Base-by-base conservation (phyloP, 1,140 invertebrate genomes). In the Drosophila leontia region DNA sequence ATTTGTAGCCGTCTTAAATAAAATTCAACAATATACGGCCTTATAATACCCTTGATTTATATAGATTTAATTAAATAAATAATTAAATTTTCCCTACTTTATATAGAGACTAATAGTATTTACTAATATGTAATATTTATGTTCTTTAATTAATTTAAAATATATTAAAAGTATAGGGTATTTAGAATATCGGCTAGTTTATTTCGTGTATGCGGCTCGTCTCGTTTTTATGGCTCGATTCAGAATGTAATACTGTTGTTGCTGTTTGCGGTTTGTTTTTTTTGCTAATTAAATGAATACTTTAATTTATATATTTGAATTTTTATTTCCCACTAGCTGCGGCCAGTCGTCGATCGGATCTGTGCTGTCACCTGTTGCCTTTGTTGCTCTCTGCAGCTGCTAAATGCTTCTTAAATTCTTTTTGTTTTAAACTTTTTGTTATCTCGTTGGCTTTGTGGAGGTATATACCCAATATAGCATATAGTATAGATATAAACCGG, bases 311-410 rank as follows among this genome's bases (percentile, higher is more conserved):
- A 68, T 61, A 76, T 72, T 65, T 79, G 37, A 58, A 51, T 56
- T 68, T 76, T 58, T 77, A 59, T 69, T 58, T 78, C 48, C 60
- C 53, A 51, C 59, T 55, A 64, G 45, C 45, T 47, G 26, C 26
- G 8, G 45, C 45, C 23, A 34, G 29, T 17, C 29, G 64, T 69
- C 68, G 67, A 51, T 80, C 41, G 45, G 56, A 45, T 58, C 61
- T 67, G 57, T 51, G 44, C 67, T 76, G 70, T 86, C 82, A 85
- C 82, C 82, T 86, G 82, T 87, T 79, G 82, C 53, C 53, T 78
- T 69, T 81, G 59, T 81, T 68, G 37, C 58, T 69, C 53, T 42
- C 69, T 50, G 51, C 68, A 51, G 67, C 69, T 47, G 67, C 53
- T 51, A 59, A 72, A 71, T 71, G 68, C 51, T 50, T 57, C 64